Evolutionary conservation across 37 sponge, comb jelly and placozoan species (phyloP), one percentile per base, ranked within the genome.

Genomic region (Halisarca cf. caerulea): DNA sequence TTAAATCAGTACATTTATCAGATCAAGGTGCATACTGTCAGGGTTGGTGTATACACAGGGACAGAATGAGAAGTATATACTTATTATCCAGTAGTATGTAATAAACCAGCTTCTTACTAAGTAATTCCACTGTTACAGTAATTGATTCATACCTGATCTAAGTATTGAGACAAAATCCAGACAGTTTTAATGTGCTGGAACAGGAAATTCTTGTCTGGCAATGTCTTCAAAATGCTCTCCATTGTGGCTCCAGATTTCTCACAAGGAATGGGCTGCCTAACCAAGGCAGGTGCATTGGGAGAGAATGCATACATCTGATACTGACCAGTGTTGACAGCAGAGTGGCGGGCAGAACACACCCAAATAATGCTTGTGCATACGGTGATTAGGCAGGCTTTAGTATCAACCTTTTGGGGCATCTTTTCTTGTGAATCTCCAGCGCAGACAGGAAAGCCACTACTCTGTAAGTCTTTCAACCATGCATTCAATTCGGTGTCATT

Each of bases 271-370:
- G 88, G 85, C 3, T 79, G 3, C 40, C 80, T 70, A 59, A 95
- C 14, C 9, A 68, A 53, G 35, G 33, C 37, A 21, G 92, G 90
- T 36, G 93, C 80, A 88, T 95, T 95, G n/a, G 96, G 96, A 9
- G 80, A 66, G 35, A 79, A 95, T 9, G 83, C 87, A 61, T 83
- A 82, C 9, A 68, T 66, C 20, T 88, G 75, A 41, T 85, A 92
- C 72, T 95, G 96, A 4, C 93, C 93, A 38, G 88, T 87, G 80
- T 92, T 95, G 68, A 95, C 78, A 23, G 92, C 90, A 3, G 88
- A 39, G 58, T 94, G 95, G 37, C 80, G 83, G 0, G 78, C 89
- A 23, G 87, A 43, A 0, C 81, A 86, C 34, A 88, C 88, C 73
- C 85, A 94, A 24, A 94, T 91, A 33, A 94, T 85, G 8, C 70